Evolutionary conservation across 1,140 invertebrate genomes (phyloP), one percentile per base, ranked within the genome.

Genomic region (Brachystomella parvula): DNA sequence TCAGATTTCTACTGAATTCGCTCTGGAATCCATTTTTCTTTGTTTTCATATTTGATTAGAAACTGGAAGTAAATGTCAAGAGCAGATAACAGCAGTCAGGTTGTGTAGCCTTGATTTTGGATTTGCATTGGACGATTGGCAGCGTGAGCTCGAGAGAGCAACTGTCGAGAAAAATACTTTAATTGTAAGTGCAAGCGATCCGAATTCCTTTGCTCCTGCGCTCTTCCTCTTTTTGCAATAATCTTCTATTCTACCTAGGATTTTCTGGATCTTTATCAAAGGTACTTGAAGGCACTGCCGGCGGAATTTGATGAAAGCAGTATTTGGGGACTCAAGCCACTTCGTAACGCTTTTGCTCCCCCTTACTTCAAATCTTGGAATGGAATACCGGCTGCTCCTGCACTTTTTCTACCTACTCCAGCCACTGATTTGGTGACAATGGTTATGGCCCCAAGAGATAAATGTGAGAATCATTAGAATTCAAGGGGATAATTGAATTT

Each of bases 231-330:
- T n/a, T n/a, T n/a, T n/a, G n/a, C n/a, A n/a, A n/a, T n/a, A n/a
- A n/a, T n/a, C n/a, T n/a, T n/a, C n/a, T n/a, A n/a, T 15, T 53
- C 6, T 9, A 15, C 24, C 24, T 53, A 53, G 49, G 49, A 53
- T 53, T 53, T 17, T 24, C 24, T 15, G 49, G 6, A 19, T 6
- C 49, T 53, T 17, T 26, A 53, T 26, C 12, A 53, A 24, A 6
- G 24, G 24, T 53, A 3, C 6, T 24, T 53, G 49, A 15, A 6
- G 12, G 3, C 3, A 3, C 12, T 19, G 6, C 49, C 49, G 21
- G 12, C 57, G 15, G 30, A 59, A 21, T 62, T 62, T 28, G 60
- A 62, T 26, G 60, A 62, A 62, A 26, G 31, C n/a, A 62, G 60
- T 26, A 62, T 39, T 44, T 44, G 60, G 35, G 60, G 60, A 6